Evolutionary conservation across 2,797 vertebrate species (phyloP).

Genomic region (Anolis apletophallus): DNA sequence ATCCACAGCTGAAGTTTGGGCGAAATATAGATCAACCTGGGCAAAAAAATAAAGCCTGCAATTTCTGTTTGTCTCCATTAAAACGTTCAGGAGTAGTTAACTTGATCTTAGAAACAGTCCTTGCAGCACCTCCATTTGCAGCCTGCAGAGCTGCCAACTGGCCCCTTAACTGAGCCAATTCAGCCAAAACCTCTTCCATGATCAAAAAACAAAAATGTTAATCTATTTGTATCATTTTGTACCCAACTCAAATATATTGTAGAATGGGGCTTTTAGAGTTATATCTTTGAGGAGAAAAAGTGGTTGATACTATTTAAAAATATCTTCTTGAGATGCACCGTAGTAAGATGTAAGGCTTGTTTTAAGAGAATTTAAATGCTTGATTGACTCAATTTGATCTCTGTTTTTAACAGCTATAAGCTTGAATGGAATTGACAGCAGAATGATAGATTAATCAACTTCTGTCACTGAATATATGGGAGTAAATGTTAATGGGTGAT

Average conservation of each 20-base stretch:
- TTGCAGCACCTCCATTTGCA: too few relatives aligned
- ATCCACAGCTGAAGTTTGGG: too few relatives aligned
- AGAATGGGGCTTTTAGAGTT: not conserved
- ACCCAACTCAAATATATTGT: not conserved
- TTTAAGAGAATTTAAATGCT: constrained; percentile 5
- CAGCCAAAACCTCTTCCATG: too few relatives aligned
- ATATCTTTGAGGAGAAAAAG: constrained; percentile 1
- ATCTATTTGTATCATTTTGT: too few relatives aligned
- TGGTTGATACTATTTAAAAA: not conserved
- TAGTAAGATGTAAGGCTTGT: not conserved
- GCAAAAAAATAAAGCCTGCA: too few relatives aligned
- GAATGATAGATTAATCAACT: not conserved
- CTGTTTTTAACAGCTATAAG: not conserved
- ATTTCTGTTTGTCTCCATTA: too few relatives aligned
- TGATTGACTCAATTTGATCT: not conserved
- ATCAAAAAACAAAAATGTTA: too few relatives aligned
- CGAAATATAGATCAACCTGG: too few relatives aligned
- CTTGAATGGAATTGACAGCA: not conserved
- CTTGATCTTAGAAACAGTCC: too few relatives aligned
- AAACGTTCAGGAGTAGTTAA: too few relatives aligned
- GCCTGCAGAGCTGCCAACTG: too few relatives aligned
- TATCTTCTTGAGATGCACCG: not conserved
- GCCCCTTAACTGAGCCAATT: too few relatives aligned
- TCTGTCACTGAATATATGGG: not conserved
- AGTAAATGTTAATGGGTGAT: not conserved